A percentile compares a stretch with the other conserved stretches of the same genome.
These are phyloP conservation scores for Acromyrmex heyeri DNA, from an alignment of 1,140 invertebrate genomes.

Conservation along the genomic window DNA sequence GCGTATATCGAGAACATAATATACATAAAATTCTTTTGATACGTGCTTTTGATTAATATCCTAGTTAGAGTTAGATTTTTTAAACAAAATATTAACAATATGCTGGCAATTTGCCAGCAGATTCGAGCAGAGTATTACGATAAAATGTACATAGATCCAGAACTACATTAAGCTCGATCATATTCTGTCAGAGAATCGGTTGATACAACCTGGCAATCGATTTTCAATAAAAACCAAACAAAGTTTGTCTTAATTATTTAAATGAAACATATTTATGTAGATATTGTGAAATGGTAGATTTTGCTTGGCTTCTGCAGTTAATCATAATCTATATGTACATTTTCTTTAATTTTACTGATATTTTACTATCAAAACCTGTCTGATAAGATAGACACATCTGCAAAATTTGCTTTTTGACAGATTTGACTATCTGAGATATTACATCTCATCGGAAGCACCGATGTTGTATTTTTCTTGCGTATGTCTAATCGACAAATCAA, in stretches of 20 bases:
- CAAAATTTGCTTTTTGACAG: neutral
- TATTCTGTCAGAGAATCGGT: neutral
- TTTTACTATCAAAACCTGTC: neutral
- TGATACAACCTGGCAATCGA: neutral
- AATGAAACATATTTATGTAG: neutral
- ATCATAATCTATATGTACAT: neutral
- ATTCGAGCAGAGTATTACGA: neutral
- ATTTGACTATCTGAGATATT: slow-evolving; percentile 9
- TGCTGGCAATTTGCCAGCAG: neutral
- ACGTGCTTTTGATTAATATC: slow-evolving; percentile 1
- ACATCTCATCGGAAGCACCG: slow-evolving; percentile 30
- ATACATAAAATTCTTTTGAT: slow-evolving; percentile 7
- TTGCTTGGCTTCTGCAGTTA: neutral
- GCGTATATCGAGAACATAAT: neutral
- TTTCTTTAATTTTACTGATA: neutral
- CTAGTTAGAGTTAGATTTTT: neutral
- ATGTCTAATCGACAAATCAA: slow-evolving; percentile 55
- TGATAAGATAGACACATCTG: neutral
- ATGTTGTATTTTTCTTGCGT: slow-evolving; percentile 26
- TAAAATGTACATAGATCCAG: no score
- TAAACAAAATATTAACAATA: neutral
- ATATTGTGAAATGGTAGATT: neutral
- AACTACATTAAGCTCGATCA: neutral
- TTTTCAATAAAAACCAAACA: neutral
- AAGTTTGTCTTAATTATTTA: neutral